A percentile compares a stretch with the other conserved stretches of the same genome.
phyloP scores from a whole-genome alignment of 2,888 invertebrate genomes.

The Xestia ashworthii region DNA sequence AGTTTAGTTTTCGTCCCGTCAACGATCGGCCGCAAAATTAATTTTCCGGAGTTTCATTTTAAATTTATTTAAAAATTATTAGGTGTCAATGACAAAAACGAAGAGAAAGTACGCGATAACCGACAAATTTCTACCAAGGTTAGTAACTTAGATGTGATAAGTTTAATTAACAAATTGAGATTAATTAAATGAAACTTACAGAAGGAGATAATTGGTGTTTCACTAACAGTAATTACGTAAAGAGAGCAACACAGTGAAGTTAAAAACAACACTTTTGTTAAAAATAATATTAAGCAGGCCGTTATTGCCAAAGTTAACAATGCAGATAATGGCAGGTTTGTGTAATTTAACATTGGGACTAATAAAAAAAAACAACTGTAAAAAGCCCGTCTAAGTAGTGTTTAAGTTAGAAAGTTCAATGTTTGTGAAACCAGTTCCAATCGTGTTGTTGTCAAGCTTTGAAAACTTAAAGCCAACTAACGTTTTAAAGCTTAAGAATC shows the following conservation, averaged over 20 bases:
- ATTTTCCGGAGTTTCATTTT: slow-evolving; percentile 82
- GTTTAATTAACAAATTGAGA: slow-evolving; percentile 4
- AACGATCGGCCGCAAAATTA: slow-evolving; percentile 79
- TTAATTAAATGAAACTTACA: slow-evolving; percentile 10
- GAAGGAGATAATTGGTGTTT: neutral
- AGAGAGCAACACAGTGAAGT: slow-evolving; percentile 6
- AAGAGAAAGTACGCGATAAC: slow-evolving; percentile 89
- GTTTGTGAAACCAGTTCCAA: slow-evolving; percentile 41
- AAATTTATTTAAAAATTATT: slow-evolving; percentile 77
- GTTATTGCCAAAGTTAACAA: slow-evolving; percentile 5
- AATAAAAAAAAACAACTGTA: slow-evolving; percentile 5
- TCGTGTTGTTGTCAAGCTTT: slow-evolving; percentile 11
- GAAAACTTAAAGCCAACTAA: neutral
- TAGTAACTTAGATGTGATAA: slow-evolving; percentile 65
- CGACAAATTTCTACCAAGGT: slow-evolving; percentile 90
- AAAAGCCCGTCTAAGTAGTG: neutral
- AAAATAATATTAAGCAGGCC: neutral
- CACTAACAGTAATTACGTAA: neutral
- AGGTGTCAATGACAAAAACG: slow-evolving; percentile 91
- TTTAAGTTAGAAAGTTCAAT: slow-evolving; percentile 39
- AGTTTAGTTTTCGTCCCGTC: slow-evolving; percentile 75
- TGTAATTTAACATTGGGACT: neutral
- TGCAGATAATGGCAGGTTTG: neutral
- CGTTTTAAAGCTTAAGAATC: neutral
- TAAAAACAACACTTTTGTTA: neutral